Evolutionary conservation across 1,140 invertebrate genomes (phyloP).

Genomic region (Atta colombica): DNA sequence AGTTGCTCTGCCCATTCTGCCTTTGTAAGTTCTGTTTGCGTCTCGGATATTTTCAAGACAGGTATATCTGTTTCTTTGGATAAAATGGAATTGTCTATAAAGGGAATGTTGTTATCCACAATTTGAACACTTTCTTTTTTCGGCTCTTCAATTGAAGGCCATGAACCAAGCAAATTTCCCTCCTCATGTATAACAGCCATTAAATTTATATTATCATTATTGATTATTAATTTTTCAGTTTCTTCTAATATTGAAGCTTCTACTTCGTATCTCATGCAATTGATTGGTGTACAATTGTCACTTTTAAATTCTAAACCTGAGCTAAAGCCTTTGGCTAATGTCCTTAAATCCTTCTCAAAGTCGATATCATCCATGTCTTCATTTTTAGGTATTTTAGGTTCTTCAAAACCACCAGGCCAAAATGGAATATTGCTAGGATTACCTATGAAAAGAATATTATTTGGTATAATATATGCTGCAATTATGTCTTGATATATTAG

Average conservation of each 20-base stretch:
- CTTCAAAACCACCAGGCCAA: conserved; percentile 93
- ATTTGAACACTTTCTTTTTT: conserved; percentile 33
- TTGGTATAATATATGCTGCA: not conserved
- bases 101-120: conserved; percentile 34
- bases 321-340: conserved; percentile 89
- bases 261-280: conserved; percentile 45
- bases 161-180: conserved; percentile 71
- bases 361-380: conserved; percentile 80
- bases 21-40: conserved; percentile 75
- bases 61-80: conserved; percentile 84
- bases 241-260: conserved; percentile 4
- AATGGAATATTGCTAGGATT: conserved; percentile 92
- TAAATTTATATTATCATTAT: conserved; percentile 79
- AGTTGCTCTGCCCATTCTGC: conserved; percentile 95
- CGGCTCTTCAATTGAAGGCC: conserved; percentile 50
- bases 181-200: conserved; percentile 80
- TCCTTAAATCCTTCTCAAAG: conserved; percentile 88
- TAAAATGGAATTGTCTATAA: conserved; percentile 80
- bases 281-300: conserved; percentile 85
- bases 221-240: conserved; percentile 35
- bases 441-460: conserved; percentile 82
- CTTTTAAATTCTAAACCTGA: conserved; percentile 87
- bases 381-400: conserved; percentile 84
- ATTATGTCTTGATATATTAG: conserved; percentile 2
- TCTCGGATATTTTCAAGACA: conserved; percentile 87